Conservation (phyloP, 2,797 vertebrate genomes). For the Acomys russatus region DNA sequence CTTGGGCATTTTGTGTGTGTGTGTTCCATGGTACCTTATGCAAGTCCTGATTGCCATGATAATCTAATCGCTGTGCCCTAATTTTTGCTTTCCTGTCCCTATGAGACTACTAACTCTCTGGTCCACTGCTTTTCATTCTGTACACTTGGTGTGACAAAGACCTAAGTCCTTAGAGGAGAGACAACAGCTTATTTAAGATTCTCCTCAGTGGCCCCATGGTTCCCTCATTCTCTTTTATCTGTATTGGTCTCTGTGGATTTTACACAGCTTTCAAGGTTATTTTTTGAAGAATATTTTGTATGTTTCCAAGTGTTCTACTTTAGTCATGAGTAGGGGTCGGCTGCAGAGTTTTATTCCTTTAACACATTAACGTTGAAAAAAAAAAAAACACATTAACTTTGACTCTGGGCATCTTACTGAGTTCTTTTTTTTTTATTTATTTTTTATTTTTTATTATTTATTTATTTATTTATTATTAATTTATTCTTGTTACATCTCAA, state of each 20-base stretch:
- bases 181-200: not conserved
- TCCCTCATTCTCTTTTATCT: not conserved
- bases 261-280: not conserved
- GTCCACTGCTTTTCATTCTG: not conserved
- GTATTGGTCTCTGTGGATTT: conserved; percentile 17
- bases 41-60: not conserved
- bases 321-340: not conserved
- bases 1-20: not conserved
- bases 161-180: not conserved
- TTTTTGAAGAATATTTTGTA: conserved; percentile 37
- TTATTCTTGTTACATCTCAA: no score
- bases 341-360: not conserved
- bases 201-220: not conserved
- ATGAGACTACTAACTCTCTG: not conserved
- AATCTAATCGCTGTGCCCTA: not conserved
- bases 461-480: no score
- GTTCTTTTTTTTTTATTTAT: no score
- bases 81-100: not conserved
- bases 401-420: not conserved
- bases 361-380: not conserved
- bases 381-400: not conserved
- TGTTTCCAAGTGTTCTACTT: not conserved
- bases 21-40: not conserved
- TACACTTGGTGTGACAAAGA: not conserved
- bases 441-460: no score